phyloP scores from a whole-genome alignment of 2,797 vertebrate genomes.

The Heliangelus exortis region DNA sequence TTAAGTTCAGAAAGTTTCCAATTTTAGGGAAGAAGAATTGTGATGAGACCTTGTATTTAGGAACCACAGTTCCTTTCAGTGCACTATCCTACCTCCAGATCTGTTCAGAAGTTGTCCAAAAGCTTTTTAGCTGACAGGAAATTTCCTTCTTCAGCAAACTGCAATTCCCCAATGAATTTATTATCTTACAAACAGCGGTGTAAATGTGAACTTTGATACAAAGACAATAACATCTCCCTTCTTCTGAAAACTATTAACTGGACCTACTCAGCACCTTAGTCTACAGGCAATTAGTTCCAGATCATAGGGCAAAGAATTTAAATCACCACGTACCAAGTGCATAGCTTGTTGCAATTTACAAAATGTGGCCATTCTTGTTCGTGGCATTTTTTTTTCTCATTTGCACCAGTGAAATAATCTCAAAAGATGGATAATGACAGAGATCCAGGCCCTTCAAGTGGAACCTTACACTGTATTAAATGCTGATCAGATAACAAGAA shows the following conservation, averaged over 20 bases:
- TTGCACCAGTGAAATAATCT: neutral
- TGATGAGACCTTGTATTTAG: neutral
- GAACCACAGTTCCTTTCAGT: neutral
- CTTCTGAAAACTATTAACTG: constrained; percentile 8
- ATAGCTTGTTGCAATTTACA: neutral
- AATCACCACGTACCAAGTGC: neutral
- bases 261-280: constrained; percentile 8
- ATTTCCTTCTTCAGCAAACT: constrained; percentile 58
- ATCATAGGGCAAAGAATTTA: neutral
- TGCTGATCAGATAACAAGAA: neutral
- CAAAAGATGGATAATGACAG: neutral
- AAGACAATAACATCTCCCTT: constrained; percentile 52
- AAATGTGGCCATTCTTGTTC: neutral
- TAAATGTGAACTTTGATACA: constrained; percentile 63
- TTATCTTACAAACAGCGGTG: constrained; percentile 45
- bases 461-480: neutral
- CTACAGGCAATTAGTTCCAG: neutral
- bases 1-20: neutral
- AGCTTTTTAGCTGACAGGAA: constrained; percentile 45
- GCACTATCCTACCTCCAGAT: neutral
- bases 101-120: constrained; percentile 39
- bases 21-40: neutral
- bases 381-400: neutral
- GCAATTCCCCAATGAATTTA: constrained; percentile 63
- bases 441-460: neutral